phyloP scores from a whole-genome alignment of 2,113 vertebrate genomes.

The Archocentrus centrarchus region DNA sequence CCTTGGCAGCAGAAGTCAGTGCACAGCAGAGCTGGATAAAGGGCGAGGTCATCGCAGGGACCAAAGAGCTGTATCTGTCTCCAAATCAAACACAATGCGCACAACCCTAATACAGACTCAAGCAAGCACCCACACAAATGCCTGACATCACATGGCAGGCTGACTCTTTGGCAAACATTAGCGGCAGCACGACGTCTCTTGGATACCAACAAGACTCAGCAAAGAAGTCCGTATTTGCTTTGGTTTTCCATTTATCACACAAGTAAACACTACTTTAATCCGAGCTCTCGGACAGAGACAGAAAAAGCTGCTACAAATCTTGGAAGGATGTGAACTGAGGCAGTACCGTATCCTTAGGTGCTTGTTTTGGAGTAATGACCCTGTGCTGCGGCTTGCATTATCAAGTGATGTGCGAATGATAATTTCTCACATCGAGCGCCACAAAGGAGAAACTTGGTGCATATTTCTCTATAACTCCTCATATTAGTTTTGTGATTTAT shows the following conservation, averaged over 20 bases:
- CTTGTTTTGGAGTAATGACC: background rate
- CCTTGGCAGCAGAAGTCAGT: background rate
- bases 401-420: background rate
- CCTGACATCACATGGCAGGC: background rate
- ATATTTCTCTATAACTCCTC: background rate
- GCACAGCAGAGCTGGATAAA: background rate
- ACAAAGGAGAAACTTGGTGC: background rate
- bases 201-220: background rate
- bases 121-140: background rate
- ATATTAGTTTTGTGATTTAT: background rate
- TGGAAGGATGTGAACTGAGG: background rate
- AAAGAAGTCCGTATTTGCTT: background rate
- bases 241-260: conserved; percentile 4
- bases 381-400: background rate
- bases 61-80: too few relatives aligned
- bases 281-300: background rate
- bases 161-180: background rate
- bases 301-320: conserved; percentile 1
- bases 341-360: background rate
- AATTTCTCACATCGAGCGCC: background rate
- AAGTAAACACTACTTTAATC: conserved; percentile 23
- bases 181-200: background rate
- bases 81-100: background rate
- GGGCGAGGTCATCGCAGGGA: background rate
- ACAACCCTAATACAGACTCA: background rate